These are phyloP conservation scores for Halictus quadricinctus DNA, from an alignment of 2,888 invertebrate species.

Conservation along the genomic window DNA sequence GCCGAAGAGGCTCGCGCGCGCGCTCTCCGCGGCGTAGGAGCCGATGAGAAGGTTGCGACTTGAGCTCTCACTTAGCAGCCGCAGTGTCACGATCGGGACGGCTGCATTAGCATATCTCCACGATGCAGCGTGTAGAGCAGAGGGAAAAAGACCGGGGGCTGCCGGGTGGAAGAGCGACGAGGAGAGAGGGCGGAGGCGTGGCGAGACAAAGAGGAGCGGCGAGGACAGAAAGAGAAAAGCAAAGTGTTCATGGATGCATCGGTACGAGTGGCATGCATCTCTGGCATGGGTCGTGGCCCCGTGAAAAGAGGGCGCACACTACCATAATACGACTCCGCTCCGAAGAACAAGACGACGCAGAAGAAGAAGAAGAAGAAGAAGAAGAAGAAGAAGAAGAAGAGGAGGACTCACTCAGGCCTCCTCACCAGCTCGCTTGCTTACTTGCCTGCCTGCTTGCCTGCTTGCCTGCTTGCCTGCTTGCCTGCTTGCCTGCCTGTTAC, in stretches of 20 bases:
- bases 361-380: constrained; percentile 36
- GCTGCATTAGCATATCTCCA: constrained; percentile 81
- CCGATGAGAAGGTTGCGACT: constrained; percentile 76
- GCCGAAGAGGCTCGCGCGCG: constrained; percentile 20
- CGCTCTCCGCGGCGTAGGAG: constrained; percentile 43
- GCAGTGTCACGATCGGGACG: constrained; percentile 81
- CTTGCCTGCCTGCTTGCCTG: background rate
- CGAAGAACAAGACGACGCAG: constrained; percentile 34
- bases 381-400: constrained; percentile 34
- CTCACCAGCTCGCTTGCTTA: constrained; percentile 31
- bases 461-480: background rate
- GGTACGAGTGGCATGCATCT: constrained; percentile 67
- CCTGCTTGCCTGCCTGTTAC: constrained; percentile 68
- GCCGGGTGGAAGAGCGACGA: constrained; percentile 13
- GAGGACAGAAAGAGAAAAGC: constrained; percentile 53
- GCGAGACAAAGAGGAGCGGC: constrained; percentile 19
- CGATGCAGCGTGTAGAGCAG: constrained; percentile 74
- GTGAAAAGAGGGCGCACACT: constrained; percentile 65
- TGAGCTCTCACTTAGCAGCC: constrained; percentile 82
- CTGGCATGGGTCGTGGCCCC: constrained; percentile 73
- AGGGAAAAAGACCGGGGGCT: constrained; percentile 47
- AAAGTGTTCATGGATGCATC: constrained; percentile 63
- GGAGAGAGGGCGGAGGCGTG: constrained; percentile 1
- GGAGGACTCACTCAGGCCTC: constrained; percentile 70
- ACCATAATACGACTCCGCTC: constrained; percentile 57